Percentiles rank a stretch among this genome's conserved stretches.
Conservation (phyloP, 2,113 vertebrate genomes). For the Meles meles region DNA sequence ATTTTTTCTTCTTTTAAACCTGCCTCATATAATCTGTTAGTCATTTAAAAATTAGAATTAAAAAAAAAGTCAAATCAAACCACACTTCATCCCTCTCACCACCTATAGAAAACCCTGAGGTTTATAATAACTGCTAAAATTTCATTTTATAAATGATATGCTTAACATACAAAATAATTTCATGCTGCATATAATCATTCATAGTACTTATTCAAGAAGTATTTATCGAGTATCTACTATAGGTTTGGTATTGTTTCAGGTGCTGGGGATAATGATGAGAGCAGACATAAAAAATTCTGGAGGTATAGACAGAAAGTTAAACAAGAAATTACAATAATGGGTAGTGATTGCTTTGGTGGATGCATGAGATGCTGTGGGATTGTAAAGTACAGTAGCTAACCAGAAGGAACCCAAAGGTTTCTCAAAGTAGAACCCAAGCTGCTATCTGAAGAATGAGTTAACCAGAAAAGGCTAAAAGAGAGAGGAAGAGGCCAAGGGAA, state of each 20-base stretch:
- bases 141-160: constrained; percentile 13
- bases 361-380: neutral
- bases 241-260: neutral
- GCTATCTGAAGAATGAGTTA: neutral
- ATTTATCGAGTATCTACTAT: neutral
- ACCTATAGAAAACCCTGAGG: neutral
- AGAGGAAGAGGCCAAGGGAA: neutral
- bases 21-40: neutral
- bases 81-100: neutral
- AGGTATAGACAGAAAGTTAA: neutral
- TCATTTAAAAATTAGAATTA: neutral
- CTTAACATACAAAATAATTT: neutral
- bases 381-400: neutral
- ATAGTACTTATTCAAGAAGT: neutral
- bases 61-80: neutral
- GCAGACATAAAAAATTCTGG: neutral
- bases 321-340: neutral
- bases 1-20: neutral
- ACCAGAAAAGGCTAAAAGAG: neutral
- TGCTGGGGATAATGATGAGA: neutral
- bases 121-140: neutral
- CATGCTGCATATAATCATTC: neutral
- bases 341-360: neutral
- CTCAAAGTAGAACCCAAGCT: neutral
- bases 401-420: neutral